Evolutionary conservation across 2,888 invertebrate genomes (phyloP).

Genomic region (Harpalus rufipes): DNA sequence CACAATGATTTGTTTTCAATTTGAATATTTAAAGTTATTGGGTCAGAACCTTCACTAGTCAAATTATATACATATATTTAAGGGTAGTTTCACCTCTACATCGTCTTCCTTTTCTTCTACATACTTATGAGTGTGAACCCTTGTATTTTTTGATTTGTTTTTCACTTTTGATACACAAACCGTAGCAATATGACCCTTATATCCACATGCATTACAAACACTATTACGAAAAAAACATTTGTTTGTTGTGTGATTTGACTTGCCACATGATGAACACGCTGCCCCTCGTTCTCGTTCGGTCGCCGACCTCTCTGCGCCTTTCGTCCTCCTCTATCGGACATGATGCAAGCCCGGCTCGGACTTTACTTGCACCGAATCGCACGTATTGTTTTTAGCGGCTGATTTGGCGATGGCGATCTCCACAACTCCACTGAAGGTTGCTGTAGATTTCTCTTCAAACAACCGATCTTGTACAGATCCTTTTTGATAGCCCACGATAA

Average conservation of each 20-base stretch:
- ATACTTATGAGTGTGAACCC: background rate
- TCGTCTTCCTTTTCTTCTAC: background rate
- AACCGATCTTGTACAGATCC: conserved; percentile 43
- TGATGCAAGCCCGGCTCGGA: conserved; percentile 26
- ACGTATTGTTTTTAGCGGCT: conserved; percentile 17
- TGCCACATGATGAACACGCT: conserved; percentile 18
- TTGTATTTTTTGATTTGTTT: conserved; percentile 4
- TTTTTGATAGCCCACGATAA: conserved; percentile 33
- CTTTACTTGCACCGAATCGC: conserved; percentile 29
- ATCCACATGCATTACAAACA: conserved; percentile 42
- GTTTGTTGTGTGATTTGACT: conserved; percentile 8
- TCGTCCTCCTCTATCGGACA: background rate
- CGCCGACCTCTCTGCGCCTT: background rate
- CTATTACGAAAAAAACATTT: conserved; percentile 51
- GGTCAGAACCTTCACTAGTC: background rate
- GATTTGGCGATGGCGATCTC: conserved; percentile 58
- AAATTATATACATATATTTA: background rate
- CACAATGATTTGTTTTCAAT: background rate
- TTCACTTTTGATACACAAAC: background rate
- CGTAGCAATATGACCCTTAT: conserved; percentile 40
- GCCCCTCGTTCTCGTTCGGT: background rate
- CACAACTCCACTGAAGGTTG: conserved; percentile 13
- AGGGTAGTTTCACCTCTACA: background rate
- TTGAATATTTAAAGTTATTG: background rate
- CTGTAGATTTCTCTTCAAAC: conserved; percentile 54